Evolutionary conservation across 2,113 vertebrate species (phyloP).

Genomic region (Solea solea): DNA sequence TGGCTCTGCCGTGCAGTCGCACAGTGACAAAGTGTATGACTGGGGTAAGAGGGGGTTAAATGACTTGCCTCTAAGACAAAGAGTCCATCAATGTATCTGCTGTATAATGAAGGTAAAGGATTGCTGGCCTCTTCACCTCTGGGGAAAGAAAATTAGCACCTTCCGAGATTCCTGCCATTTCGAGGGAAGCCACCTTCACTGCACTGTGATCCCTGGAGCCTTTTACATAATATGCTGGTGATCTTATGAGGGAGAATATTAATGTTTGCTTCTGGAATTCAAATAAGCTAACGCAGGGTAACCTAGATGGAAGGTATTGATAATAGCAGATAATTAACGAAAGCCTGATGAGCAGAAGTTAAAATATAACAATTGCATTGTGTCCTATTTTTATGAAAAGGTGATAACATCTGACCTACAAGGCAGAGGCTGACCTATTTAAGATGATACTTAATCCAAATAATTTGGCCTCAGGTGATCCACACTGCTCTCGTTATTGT

Average conservation of each 20-base stretch:
- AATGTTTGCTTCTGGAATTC: slow-evolving; percentile 79
- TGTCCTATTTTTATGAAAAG: slow-evolving; percentile 52
- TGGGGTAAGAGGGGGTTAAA: slow-evolving; percentile 75
- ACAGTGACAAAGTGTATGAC: slow-evolving; percentile 65
- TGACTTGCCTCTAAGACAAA: slow-evolving; percentile 78
- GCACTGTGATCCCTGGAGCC: slow-evolving; percentile 66
- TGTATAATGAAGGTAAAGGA: slow-evolving; percentile 78
- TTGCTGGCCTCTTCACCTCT: slow-evolving; percentile 71
- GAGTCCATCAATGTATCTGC: slow-evolving; percentile 75
- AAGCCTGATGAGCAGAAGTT: slow-evolving; percentile 38
- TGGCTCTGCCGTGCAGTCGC: slow-evolving; percentile 49
- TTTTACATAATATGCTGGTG: slow-evolving; percentile 66
- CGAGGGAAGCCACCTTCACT: slow-evolving; percentile 48
- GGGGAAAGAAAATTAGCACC: slow-evolving; percentile 72
- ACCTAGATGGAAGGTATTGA: slow-evolving; percentile 61
- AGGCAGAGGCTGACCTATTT: slow-evolving; percentile 36
- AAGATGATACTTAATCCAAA: slow-evolving; percentile 42
- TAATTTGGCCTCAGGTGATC: slow-evolving; percentile 35
- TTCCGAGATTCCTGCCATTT: slow-evolving; percentile 58
- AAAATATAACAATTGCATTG: slow-evolving; percentile 21
- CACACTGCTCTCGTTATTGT: slow-evolving; percentile 20
- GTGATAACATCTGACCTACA: slow-evolving; percentile 48
- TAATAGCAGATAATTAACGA: slow-evolving; percentile 69
- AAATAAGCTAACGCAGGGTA: slow-evolving; percentile 68
- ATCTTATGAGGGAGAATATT: slow-evolving; percentile 74